Conservation (phyloP, 2,888 invertebrate species). For the Baronia brevicornis region DNA sequence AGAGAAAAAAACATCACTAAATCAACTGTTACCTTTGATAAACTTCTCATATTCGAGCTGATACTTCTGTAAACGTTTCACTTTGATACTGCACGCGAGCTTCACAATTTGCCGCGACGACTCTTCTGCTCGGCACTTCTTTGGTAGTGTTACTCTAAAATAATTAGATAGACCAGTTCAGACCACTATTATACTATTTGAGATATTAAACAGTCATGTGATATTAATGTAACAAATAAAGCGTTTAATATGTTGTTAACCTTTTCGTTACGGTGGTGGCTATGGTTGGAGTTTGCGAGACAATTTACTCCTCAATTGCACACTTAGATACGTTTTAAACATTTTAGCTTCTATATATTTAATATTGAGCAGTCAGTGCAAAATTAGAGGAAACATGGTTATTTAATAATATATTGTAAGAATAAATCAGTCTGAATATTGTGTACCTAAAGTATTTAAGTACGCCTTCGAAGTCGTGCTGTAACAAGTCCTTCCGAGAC, state of each 20-base stretch:
- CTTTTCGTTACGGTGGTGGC: too few relatives aligned
- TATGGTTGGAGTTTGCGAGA: too few relatives aligned
- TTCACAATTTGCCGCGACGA: conserved; percentile 92
- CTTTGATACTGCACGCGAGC: conserved; percentile 91
- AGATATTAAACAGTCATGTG: too few relatives aligned
- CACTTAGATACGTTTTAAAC: too few relatives aligned
- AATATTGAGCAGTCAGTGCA: too few relatives aligned
- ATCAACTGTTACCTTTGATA: conserved; percentile 68
- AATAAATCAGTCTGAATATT: conserved; percentile 9
- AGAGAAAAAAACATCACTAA: too few relatives aligned
- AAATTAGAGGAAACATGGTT: too few relatives aligned
- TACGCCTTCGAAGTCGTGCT: conserved; percentile 97
- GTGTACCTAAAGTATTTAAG: conserved; percentile 93
- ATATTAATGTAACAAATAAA: too few relatives aligned
- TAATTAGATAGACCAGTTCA: conserved; percentile 6
- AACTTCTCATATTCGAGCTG: conserved; percentile 85
- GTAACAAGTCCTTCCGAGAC: conserved; percentile 92
- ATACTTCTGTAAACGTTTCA: conserved; percentile 95
- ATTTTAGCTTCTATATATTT: too few relatives aligned
- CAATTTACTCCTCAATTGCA: too few relatives aligned
- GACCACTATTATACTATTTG: neutral
- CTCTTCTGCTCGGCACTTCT: conserved; percentile 95
- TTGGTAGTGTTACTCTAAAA: conserved; percentile 93
- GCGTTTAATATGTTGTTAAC: too few relatives aligned
- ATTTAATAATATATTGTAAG: too few relatives aligned